Conservation (phyloP, 1,140 invertebrate species). For the Musca vetustissima region DNA sequence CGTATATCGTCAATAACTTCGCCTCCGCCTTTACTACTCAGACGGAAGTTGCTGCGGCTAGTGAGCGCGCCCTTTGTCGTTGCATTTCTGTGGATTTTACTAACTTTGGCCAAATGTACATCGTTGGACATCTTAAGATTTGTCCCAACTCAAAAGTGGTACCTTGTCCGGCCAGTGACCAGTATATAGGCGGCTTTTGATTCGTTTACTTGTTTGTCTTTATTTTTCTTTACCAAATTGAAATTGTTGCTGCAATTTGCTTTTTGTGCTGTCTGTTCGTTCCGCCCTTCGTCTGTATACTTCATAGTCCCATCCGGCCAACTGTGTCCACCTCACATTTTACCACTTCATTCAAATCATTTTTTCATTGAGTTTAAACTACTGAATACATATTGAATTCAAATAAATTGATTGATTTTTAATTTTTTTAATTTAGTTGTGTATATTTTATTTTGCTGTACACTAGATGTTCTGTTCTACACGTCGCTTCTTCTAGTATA, state of each 20-base stretch:
- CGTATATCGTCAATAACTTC: slow-evolving; percentile 1
- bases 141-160: not conserved
- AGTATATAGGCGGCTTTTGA: slow-evolving; percentile 12
- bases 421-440: not conserved
- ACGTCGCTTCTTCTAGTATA: no score
- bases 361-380: not conserved
- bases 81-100: slow-evolving; percentile 39
- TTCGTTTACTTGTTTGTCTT: not conserved
- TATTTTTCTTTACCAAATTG: not conserved
- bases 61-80: slow-evolving; percentile 26
- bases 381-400: not conserved
- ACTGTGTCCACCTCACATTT: slow-evolving; percentile 1
- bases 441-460: no score
- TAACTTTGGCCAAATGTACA: slow-evolving; percentile 51
- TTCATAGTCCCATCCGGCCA: no score
- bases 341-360: not conserved
- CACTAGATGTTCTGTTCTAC: no score
- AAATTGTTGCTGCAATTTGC: slow-evolving; percentile 7
- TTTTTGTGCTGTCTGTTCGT: not conserved
- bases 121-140: slow-evolving; percentile 37
- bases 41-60: no score
- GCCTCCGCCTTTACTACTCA: not conserved
- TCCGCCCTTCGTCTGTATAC: not conserved
- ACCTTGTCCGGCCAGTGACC: not conserved
- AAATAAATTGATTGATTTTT: not conserved